phyloP scores from a whole-genome alignment of 2,113 vertebrate species.

The Damaliscus lunatus region DNA sequence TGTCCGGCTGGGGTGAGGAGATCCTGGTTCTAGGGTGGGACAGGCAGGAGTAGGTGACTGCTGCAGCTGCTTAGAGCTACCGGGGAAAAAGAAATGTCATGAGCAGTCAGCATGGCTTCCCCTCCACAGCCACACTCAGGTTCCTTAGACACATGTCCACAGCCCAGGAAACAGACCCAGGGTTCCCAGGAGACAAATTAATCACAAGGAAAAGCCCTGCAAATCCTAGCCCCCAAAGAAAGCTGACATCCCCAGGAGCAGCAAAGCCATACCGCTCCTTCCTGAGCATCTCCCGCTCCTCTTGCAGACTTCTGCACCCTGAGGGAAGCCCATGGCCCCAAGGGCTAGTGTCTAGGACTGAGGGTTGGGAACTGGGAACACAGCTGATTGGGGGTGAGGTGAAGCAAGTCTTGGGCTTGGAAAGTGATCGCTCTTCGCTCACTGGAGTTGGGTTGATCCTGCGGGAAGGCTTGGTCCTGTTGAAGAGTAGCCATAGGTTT shows the following conservation, averaged over 20 bases:
- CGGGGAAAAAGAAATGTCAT: neutral
- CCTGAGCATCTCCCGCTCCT: constrained; percentile 95
- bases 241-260: neutral
- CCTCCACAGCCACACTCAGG: neutral
- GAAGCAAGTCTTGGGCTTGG: constrained; percentile 96
- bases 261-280: constrained; percentile 88
- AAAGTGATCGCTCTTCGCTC: constrained; percentile 89
- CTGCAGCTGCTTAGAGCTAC: constrained; percentile 90
- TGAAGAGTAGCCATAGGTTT: constrained; percentile 71
- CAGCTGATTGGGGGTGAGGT: constrained; percentile 92
- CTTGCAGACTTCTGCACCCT: constrained; percentile 86
- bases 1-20: constrained; percentile 78
- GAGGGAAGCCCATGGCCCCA: constrained; percentile 77
- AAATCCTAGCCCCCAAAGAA: neutral
- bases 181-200: neutral
- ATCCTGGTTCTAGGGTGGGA: constrained; percentile 77
- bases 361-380: constrained; percentile 76
- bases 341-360: constrained; percentile 63
- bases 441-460: constrained; percentile 98
- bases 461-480: constrained; percentile 91
- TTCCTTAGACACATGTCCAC: neutral
- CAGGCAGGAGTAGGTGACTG: constrained; percentile 80
- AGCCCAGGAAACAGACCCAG: constrained; percentile 25
- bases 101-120: neutral
- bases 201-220: neutral